These are phyloP conservation scores for Zaprionus obscuricornis DNA, from an alignment of 2,888 invertebrate species.

Conservation along the genomic window DNA sequence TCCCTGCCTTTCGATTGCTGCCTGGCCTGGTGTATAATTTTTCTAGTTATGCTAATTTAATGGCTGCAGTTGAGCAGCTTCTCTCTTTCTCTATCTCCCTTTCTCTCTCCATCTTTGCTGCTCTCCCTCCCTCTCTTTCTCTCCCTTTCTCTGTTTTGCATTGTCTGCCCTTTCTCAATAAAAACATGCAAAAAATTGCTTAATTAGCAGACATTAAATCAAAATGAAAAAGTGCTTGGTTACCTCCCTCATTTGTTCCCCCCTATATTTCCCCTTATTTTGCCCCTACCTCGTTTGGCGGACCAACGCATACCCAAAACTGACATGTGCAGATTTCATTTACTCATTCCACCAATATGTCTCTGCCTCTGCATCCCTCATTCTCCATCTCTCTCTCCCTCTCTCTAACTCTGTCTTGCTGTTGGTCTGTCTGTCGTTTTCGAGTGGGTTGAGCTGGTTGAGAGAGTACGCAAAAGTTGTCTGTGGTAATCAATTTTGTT, in stretches of 20 bases:
- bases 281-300: too few species aligned
- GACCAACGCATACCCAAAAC: slow-evolving; percentile 36
- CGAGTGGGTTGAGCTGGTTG: slow-evolving; percentile 52
- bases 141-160: too few species aligned
- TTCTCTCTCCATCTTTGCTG: too few species aligned
- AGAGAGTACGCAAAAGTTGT: slow-evolving; percentile 70
- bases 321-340: slow-evolving; percentile 70
- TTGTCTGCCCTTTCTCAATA: too few species aligned
- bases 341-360: background rate
- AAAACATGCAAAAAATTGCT: slow-evolving; percentile 63
- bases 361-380: background rate
- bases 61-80: slow-evolving; percentile 62
- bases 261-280: too few species aligned
- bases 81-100: too few species aligned
- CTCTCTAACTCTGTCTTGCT: slow-evolving; percentile 17
- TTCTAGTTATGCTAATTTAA: slow-evolving; percentile 77
- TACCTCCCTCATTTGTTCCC: background rate
- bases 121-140: too few species aligned
- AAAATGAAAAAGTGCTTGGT: slow-evolving; percentile 67
- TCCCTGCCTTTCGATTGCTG: slow-evolving; percentile 5
- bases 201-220: slow-evolving; percentile 78
- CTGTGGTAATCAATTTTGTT: slow-evolving; percentile 75
- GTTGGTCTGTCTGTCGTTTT: slow-evolving; percentile 13
- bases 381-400: slow-evolving; percentile 16
- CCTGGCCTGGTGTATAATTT: slow-evolving; percentile 58